Evolutionary conservation across 2,888 invertebrate genomes (phyloP), one percentile per base, ranked within the genome.

Genomic region (Agrotis segetum): DNA sequence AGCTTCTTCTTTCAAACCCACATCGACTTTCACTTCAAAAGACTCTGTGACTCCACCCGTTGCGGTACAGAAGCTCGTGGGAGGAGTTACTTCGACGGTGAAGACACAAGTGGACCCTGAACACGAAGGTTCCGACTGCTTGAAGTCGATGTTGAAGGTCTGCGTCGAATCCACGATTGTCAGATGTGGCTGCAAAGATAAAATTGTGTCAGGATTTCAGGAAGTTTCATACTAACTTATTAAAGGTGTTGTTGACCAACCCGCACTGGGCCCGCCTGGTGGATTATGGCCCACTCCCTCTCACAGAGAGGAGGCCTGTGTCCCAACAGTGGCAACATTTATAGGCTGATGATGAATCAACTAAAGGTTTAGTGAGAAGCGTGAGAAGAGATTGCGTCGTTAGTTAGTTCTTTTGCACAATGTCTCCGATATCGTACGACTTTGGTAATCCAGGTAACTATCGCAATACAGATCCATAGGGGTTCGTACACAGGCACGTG

Each of bases 1-100:
- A 1, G 89, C 85, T 21, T 85, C 85, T 24, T 92, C 90, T 0
- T 73, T 71, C 2, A 89, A 70, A 1, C 88, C 90, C 5, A 93
- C 66, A 2, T 78, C 76, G 4, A 95, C 62, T 40, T 84, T 88
- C 6, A 92, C 82, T 47, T 85, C 79, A 7, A 92, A 84, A 61
- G 75, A 89, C 77, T 94, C 94, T 0, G 50, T 52, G 11, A 74
- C 75, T 66, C 6, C 77, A 66, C 4, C 82, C 80, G 13, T 87
- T 3, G 78, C 84, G 0, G 79, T 69, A 74, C 96, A 96, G 84
- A 95, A 95, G 2, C 87, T 82, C 0, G 44, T 40, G 0, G 63
- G 50, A 0, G 92, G 87, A 2, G 34, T 81, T 0, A 87, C 88
- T 17, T 83, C 77, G 3, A 94, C 74, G 2, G 79, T 78, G 0